These are phyloP conservation scores for Pollenia griseotomentosa DNA, from an alignment of 2,888 invertebrate species.

Conservation along the genomic window DNA sequence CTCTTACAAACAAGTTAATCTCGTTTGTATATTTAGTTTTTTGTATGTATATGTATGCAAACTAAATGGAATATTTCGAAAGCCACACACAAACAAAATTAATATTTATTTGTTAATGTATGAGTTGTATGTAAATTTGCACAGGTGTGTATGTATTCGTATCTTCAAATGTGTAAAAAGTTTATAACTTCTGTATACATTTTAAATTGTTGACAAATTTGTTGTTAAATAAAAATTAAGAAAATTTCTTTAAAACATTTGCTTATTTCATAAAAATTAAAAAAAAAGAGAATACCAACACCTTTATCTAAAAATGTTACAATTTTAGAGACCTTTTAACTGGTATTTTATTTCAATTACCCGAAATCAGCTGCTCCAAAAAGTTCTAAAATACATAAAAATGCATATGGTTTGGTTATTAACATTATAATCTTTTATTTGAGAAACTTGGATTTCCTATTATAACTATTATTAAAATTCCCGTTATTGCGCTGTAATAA, in stretches of 20 bases:
- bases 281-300: too few species aligned
- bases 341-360: too few species aligned
- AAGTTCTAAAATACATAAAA: too few species aligned
- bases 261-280: too few species aligned
- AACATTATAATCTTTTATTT: too few species aligned
- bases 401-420: too few species aligned
- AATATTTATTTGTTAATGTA: slow-evolving; percentile 9
- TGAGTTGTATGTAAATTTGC: not conserved
- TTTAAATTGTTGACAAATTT: slow-evolving; percentile 23
- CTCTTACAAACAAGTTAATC: slow-evolving; percentile 52
- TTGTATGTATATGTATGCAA: not conserved
- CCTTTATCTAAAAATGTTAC: too few species aligned
- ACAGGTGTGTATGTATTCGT: not conserved
- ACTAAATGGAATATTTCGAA: not conserved
- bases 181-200: not conserved
- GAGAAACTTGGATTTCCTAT: too few species aligned
- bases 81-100: slow-evolving; percentile 12
- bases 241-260: not conserved
- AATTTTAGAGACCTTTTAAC: too few species aligned
- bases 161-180: not conserved
- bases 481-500: too few species aligned
- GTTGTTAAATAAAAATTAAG: not conserved
- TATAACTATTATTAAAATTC: too few species aligned
- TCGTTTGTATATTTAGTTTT: not conserved
- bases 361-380: too few species aligned